phyloP scores from a whole-genome alignment of 2,797 vertebrate genomes.

The Thripadectes ignobilis region DNA sequence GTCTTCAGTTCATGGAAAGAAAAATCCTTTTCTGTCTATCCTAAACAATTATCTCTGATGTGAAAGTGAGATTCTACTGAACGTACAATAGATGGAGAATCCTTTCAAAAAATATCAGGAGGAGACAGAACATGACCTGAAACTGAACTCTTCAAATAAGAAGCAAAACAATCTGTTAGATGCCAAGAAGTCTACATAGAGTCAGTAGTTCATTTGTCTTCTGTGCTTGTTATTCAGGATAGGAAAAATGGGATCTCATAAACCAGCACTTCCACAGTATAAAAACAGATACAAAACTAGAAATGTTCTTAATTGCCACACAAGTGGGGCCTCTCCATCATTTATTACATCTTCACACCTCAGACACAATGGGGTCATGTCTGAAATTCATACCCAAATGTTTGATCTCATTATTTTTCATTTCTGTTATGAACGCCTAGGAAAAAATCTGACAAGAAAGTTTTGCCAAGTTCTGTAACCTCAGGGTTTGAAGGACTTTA shows the following conservation, averaged over 20 bases:
- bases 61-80: slow-evolving; percentile 1
- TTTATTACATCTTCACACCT: neutral
- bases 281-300: neutral
- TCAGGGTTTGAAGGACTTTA: neutral
- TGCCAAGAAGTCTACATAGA: neutral
- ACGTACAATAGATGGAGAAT: neutral
- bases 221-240: neutral
- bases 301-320: neutral
- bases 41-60: neutral
- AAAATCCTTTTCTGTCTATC: neutral
- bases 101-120: slow-evolving; percentile 36
- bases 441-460: neutral
- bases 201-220: slow-evolving; percentile 13
- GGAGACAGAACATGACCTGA: slow-evolving; percentile 27
- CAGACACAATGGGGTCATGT: neutral
- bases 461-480: neutral
- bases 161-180: slow-evolving; percentile 32
- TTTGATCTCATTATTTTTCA: neutral
- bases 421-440: neutral
- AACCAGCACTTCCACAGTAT: neutral
- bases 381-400: neutral
- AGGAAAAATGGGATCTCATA: neutral
- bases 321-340: neutral
- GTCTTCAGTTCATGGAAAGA: neutral
- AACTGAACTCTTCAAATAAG: slow-evolving; percentile 42